Evolutionary conservation across 2,113 vertebrate species (phyloP).

Genomic region (Rhipidura dahli): DNA sequence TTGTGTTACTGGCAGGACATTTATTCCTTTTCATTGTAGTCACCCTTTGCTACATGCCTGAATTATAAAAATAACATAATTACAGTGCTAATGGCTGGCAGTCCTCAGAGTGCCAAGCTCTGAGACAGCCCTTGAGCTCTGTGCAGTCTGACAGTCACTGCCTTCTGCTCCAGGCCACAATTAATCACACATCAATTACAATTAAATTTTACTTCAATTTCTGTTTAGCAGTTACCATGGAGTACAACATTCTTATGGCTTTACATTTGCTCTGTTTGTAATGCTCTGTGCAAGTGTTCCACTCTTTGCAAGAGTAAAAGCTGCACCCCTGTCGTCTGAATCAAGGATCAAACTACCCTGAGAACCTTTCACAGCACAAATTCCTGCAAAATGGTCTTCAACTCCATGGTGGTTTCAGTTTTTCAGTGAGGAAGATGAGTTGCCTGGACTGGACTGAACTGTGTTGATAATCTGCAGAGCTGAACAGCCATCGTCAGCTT

Average conservation of each 20-base stretch:
- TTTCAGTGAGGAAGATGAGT: not conserved
- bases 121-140: not conserved
- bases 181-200: not conserved
- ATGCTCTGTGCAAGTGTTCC: not conserved
- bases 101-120: not conserved
- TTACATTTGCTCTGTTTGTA: not conserved
- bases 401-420: not conserved
- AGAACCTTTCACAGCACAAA: not conserved
- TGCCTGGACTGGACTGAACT: not conserved
- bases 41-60: not conserved
- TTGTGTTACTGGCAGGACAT: not conserved
- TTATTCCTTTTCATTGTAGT: not conserved
- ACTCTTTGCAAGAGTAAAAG: not conserved
- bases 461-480: not conserved
- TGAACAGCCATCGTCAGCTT: not conserved
- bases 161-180: not conserved
- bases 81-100: not conserved
- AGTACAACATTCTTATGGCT: not conserved
- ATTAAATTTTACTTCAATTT: not conserved
- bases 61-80: conserved; percentile 12
- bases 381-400: not conserved
- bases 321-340: not conserved
- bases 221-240: not conserved
- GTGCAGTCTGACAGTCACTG: not conserved
- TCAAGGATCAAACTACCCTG: not conserved